Base-by-base conservation (phyloP, 2,888 invertebrate genomes). In the Elgonia sp. region DNA sequence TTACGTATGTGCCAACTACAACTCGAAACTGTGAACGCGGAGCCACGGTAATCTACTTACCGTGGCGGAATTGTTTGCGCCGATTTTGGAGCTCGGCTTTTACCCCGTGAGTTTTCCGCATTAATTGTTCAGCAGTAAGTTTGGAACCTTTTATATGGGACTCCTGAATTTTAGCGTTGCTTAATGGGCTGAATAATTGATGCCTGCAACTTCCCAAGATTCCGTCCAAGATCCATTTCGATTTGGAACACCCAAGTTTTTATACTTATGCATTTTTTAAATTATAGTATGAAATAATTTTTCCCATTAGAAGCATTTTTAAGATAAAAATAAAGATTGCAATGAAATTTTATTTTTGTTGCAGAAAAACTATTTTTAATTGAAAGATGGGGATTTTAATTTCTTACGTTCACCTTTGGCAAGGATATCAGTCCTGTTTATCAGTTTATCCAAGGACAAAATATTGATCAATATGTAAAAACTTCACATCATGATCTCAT, bases 71-170 rank as follows among this genome's bases (percentile, higher is more conserved):
- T 57, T 57, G 57, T 73, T 73, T 42, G 72, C 67, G 46, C n/a
- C 67, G 46, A 46, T 46, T 67, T 46, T 21, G 16, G 37, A 18
- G 18, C 3, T 40, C 40, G 40, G 72, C 29, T 73, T 73, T 57
- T 73, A 39, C 72, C 57, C 55, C 21, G 12, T 18, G 18, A 73
- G 57, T 57, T 57, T 73, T 57, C 72, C 57, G 57, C 57, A 73
- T 73, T 57, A 73, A 73, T 73, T 57, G 57, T 73, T 73, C 57
- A 40, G 29, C 20, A 39, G 57, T 37, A 73, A 57, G 39, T 57
- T 55, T 18, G 57, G 57, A 29, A 21, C 50, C 39, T 70, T 55
- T 70, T 50, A 70, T 70, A 18, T 18, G 55, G 55, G 39, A 70
- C 55, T 18, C 55, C 18, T 55, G 39, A 53, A 70, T 70, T 70